A percentile compares a stretch with the other conserved stretches of the same genome.
These are phyloP conservation scores for Lepus timidus DNA, from an alignment of 2,113 vertebrate genomes.

Conservation along the genomic window DNA sequence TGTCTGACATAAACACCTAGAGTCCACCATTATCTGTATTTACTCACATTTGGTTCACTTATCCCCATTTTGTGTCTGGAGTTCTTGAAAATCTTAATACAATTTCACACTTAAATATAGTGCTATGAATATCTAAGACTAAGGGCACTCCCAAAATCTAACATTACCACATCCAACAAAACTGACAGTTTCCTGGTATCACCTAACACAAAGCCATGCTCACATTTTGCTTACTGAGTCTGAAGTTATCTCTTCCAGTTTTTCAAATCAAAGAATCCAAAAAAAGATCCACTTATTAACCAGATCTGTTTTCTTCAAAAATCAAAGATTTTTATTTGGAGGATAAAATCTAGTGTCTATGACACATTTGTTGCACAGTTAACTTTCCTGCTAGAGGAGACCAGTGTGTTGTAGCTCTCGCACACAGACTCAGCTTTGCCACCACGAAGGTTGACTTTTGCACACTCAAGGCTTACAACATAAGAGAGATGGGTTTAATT, in stretches of 20 bases:
- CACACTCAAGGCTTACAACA: not conserved
- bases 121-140: not conserved
- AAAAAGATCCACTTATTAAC: no score
- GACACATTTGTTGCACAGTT: not conserved
- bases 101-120: not conserved
- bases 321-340: not conserved
- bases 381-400: not conserved
- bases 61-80: not conserved
- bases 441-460: not conserved
- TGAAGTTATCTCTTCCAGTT: not conserved
- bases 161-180: not conserved
- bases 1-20: not conserved
- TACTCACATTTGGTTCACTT: not conserved
- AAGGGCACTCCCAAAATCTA: not conserved
- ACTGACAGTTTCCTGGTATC: not conserved
- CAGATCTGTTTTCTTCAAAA: not conserved
- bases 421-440: fast-evolving
- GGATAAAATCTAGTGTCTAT: not conserved
- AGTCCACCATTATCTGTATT: not conserved
- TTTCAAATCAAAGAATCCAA: not conserved
- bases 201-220: not conserved
- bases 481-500: not conserved
- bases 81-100: not conserved
- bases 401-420: not conserved
- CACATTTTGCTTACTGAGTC: not conserved